Conservation (phyloP, 2,797 vertebrate genomes). For the Bryconaethiops microstoma region DNA sequence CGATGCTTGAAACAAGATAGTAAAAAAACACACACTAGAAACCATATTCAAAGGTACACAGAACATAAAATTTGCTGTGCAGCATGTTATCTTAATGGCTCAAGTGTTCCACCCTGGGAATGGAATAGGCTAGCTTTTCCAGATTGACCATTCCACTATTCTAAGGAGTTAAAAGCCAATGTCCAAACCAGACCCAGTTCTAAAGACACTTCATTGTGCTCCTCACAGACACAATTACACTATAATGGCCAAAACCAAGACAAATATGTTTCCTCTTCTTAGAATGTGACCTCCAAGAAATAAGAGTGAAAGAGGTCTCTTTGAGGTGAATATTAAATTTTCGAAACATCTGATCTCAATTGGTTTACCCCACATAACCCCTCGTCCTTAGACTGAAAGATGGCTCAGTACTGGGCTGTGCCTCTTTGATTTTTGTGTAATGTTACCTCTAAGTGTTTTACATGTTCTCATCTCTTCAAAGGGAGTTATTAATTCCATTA, state of each 20-base stretch:
- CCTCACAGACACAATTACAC: constrained; percentile 9
- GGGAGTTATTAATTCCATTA: constrained; percentile 1
- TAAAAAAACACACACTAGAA: constrained; percentile 21
- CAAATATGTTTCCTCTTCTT: constrained; percentile 23
- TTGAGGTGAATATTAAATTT: constrained; percentile 41
- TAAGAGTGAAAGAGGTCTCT: constrained; percentile 31
- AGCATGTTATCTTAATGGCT: constrained; percentile 52
- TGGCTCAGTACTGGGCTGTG: constrained; percentile 7
- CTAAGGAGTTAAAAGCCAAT: constrained; percentile 27
- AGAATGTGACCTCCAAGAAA: constrained; percentile 27
- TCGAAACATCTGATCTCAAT: constrained; percentile 40
- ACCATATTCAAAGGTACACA: constrained; percentile 51
- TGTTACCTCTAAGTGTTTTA: constrained; percentile 14
- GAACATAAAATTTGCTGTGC: constrained; percentile 47
- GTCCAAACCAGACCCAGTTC: constrained; percentile 41
- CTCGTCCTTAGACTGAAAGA: not conserved
- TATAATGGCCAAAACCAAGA: constrained; percentile 18
- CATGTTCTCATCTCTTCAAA: constrained; percentile 22
- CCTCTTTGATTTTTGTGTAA: constrained; percentile 22
- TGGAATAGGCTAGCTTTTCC: constrained; percentile 50
- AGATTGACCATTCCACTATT: constrained; percentile 49
- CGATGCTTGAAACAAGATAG: constrained; percentile 42
- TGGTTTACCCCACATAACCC: constrained; percentile 9
- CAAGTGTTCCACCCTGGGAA: constrained; percentile 35
- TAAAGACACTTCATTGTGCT: constrained; percentile 26